A percentile compares a stretch with the other conserved stretches of the same genome.
Conservation (phyloP, 2,888 invertebrate species). For the Nephrotoma guestfalica region DNA sequence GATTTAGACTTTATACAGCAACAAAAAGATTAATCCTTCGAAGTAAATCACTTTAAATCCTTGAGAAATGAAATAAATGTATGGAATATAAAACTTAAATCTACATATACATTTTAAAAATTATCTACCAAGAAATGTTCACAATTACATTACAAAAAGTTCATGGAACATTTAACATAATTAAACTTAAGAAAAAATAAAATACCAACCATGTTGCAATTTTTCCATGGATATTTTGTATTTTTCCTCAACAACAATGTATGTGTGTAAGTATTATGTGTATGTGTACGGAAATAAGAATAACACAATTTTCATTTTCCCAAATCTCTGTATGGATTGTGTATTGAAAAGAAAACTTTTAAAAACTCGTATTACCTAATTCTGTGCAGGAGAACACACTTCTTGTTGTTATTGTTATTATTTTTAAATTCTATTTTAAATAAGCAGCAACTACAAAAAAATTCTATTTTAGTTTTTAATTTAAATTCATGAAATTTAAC, state of each 20-base stretch:
- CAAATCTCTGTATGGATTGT: background rate
- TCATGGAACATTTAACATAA: background rate
- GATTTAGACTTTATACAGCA: background rate
- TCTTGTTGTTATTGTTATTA: background rate
- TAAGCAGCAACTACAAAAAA: background rate
- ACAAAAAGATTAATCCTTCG: background rate
- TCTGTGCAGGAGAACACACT: background rate
- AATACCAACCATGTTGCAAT: background rate
- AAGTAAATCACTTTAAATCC: background rate
- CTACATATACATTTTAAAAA: background rate
- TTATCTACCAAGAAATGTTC: background rate
- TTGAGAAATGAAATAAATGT: background rate
- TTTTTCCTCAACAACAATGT: background rate
- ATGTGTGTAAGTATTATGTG: background rate
- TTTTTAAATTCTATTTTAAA: background rate
- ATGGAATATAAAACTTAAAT: background rate
- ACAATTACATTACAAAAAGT: background rate
- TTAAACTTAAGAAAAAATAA: background rate
- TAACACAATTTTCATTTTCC: background rate
- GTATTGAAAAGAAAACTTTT: background rate
- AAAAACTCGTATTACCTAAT: background rate
- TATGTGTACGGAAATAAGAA: background rate
- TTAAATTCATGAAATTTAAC: background rate
- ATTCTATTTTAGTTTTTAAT: background rate
- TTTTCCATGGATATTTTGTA: background rate